Evolutionary conservation across 2,797 vertebrate species (phyloP).

Genomic region (Notoglanidium macrostoma): DNA sequence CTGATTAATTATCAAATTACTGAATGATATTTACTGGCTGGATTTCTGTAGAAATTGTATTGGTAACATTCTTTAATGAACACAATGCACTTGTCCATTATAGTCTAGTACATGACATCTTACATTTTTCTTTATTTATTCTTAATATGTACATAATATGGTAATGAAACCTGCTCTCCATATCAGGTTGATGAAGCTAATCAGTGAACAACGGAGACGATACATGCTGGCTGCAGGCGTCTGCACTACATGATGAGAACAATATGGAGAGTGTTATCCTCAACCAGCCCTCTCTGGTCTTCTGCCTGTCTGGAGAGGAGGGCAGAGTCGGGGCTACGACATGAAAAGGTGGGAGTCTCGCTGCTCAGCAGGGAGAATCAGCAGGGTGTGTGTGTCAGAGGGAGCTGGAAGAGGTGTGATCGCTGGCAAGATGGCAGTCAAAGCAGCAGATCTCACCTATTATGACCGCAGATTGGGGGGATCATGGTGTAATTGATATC

Average conservation of each 20-base stretch:
- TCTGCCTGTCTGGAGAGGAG: constrained; percentile 13
- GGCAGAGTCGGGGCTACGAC: constrained; percentile 18
- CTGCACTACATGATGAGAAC: constrained; percentile 31
- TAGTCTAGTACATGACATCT: not conserved
- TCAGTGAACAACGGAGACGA: not conserved
- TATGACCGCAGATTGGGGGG: constrained; percentile 74
- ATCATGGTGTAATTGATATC: constrained; percentile 75
- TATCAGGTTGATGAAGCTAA: constrained; percentile 3
- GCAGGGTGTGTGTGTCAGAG: constrained; percentile 43
- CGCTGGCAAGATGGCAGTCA: constrained; percentile 55
- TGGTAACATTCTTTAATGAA: not conserved
- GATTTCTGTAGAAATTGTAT: not conserved
- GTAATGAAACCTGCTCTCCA: not conserved
- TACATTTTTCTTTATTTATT: not conserved
- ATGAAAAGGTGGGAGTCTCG: constrained; percentile 40
- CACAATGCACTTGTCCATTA: not conserved
- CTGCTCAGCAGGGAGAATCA: constrained; percentile 62
- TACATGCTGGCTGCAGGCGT: not conserved
- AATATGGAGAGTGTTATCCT: constrained; percentile 29
- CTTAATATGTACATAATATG: not conserved
- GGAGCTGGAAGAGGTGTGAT: constrained; percentile 62
- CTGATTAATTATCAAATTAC: not conserved
- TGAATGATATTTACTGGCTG: not conserved
- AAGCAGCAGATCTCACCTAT: constrained; percentile 76
- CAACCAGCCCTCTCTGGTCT: constrained; percentile 7